Evolutionary conservation across 2,888 invertebrate genomes (phyloP), one percentile per base, ranked within the genome.

Genomic region (Ectemnius lituratus): DNA sequence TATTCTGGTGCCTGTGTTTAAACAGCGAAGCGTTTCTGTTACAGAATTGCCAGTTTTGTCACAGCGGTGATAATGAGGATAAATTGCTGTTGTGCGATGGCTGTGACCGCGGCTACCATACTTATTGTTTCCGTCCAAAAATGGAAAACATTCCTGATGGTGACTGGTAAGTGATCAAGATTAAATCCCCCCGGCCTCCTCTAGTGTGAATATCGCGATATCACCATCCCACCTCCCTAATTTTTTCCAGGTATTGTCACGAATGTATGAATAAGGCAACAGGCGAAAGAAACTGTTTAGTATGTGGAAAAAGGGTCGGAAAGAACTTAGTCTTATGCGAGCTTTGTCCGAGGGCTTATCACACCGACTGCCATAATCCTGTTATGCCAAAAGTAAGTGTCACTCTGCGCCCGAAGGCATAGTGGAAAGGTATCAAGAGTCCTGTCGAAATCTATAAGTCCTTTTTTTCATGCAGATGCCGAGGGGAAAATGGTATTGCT

Each of bases 41-140:
- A 75, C 94, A 98, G 97, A 97, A 97, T 92, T 99, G 99, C 92
- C 99, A 99, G 92, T 98, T 99, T 92, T 99, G 99, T 92, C 95
- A 97, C 88, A 95, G 96, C 87, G 99, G 98, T 74, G 98, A 99
- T 92, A 97, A 98, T 87, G 99, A 99, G 91, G 98, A 97, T 84
- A 96, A 98, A 91, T 92, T 99, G 82, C 92, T 99, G 84, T 93
- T 99, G 27, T 99, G 99, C 91, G 99, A 99, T 92, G 97, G 98
- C 80, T 99, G 99, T 92, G 99, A 99, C 92, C 97, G 97, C 90
- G 99, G 99, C 64, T 99, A 98, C 92, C 99, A 99, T 92, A 99
- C 98, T 62, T 99, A 99, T 91, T 99, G 99, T 92, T 99, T 99
- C 93, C 97, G 97, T 92, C 99, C 99, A 78, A 94, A 96, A 90